Conservation (phyloP, 2,888 invertebrate genomes). For the Agrochola circellaris region DNA sequence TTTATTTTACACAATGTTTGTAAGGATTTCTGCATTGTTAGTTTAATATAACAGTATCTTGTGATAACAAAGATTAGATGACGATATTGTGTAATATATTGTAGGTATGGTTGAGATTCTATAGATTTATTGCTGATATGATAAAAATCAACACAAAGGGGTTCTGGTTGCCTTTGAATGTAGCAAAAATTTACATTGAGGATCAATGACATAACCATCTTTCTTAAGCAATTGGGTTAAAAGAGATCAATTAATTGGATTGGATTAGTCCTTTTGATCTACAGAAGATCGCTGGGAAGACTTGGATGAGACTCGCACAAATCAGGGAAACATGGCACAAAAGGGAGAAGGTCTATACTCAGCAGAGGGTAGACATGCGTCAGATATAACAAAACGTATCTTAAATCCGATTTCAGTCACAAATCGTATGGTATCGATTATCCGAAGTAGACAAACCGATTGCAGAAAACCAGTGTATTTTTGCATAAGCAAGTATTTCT, state of each 20-base stretch:
- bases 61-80: conserved; percentile 49
- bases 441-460: too few species aligned
- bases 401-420: too few species aligned
- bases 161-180: background rate
- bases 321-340: background rate
- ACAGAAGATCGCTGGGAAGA: background rate
- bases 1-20: conserved; percentile 49
- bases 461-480: too few species aligned
- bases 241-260: background rate
- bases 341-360: background rate
- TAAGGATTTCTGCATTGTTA: conserved; percentile 41
- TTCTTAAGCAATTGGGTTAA: background rate
- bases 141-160: background rate
- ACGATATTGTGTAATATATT: conserved; percentile 50
- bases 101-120: conserved; percentile 5
- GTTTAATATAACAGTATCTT: conserved; percentile 55
- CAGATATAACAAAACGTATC: too few species aligned
- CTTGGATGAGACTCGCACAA: background rate
- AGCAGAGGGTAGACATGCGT: too few species aligned
- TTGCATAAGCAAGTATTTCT: too few species aligned
- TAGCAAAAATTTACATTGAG: background rate
- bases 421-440: too few species aligned
- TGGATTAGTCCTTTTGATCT: background rate
- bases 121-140: conserved; percentile 29
- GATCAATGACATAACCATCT: background rate